Evolutionary conservation across 2,113 vertebrate species (phyloP), one percentile per base, ranked within the genome.

Genomic region (Ancistrus triradiatus): DNA sequence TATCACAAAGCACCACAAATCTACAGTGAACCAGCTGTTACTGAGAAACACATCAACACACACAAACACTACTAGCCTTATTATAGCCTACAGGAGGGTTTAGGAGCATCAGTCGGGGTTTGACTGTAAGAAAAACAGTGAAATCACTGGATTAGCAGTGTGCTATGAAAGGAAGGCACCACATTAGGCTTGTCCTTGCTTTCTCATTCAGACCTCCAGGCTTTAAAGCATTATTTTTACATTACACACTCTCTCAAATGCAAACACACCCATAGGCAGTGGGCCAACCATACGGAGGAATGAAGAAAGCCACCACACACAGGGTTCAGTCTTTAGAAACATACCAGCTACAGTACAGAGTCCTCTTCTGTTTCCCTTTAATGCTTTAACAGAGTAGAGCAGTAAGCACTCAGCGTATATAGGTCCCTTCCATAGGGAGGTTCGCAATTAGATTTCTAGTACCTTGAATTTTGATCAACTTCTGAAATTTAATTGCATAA

Each of bases 211-310:
- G 10, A 13, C 31, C 52, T 47, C 15, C 42, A 66, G 52, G 42
- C 9, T 44, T 65, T 18, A 65, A 46, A 25, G 31, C n/a, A 1
- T 14, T 66, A 33, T 14, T 17, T 28, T 33, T 15, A 21, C 22
- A 18, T 59, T 28, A 40, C 53, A 44, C 65, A 70, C 40, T 31
- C 50, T 2, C 49, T 73, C 50, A 52, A 73, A 75, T 73, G 69
- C 66, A 60, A 55, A 67, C 61, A 59, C 14, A 46, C 2, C 5
- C 33, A 55, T 19, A 40, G 37, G 11, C 38, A 15, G 38, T n/a
- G 14, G 6, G 38, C 5, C 38, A n/a, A 5, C 6, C 14, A 42
- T 1, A 42, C 38, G n/a, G 2, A n/a, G 11, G 14, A 42, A 42
- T 42, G n/a, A 42, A 42, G 14, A 14, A 42, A n/a, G 37, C 31